Conservation (phyloP, 2,113 vertebrate genomes). For the Syngnathus scovelli region DNA sequence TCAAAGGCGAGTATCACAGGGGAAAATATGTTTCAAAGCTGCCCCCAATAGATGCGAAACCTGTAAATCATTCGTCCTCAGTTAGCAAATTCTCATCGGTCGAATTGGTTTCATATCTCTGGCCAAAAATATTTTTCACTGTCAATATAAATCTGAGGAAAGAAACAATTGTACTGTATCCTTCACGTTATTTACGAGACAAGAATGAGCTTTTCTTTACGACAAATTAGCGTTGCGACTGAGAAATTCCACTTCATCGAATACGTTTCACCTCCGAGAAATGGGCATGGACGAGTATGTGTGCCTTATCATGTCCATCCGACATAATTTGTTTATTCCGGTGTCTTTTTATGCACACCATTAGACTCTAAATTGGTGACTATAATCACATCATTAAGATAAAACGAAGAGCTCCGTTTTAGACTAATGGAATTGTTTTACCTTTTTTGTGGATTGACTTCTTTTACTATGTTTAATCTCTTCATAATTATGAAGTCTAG, state of each 20-base stretch:
- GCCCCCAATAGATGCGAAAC: constrained; percentile 31
- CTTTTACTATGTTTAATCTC: not conserved
- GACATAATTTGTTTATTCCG: constrained; percentile 49
- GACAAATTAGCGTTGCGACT: not conserved
- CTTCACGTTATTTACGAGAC: not conserved
- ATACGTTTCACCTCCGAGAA: constrained; percentile 1
- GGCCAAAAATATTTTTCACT: constrained; percentile 12
- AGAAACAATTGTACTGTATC: constrained; percentile 2
- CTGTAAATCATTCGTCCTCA: constrained; percentile 36
- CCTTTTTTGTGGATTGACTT: not conserved
- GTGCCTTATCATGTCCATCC: constrained; percentile 35
- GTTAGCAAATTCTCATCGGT: constrained; percentile 17
- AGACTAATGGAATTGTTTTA: constrained; percentile 16
- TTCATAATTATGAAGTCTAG: too few relatives aligned
- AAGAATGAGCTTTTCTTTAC: constrained; percentile 1
- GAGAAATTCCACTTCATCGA: not conserved
- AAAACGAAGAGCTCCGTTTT: constrained; percentile 36
- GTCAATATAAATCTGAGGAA: constrained; percentile 4
- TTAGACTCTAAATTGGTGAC: constrained; percentile 57
- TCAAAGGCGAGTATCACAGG: constrained; percentile 39
- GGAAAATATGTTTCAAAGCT: constrained; percentile 46
- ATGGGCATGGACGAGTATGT: constrained; percentile 13
- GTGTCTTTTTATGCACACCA: constrained; percentile 55
- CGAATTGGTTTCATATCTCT: constrained; percentile 40
- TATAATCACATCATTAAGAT: constrained; percentile 53